Percentiles rank a stretch among this genome's conserved stretches.
Evolutionary conservation across 1,140 invertebrate genomes (phyloP).

Genomic region (Aleiodes sp.): DNA sequence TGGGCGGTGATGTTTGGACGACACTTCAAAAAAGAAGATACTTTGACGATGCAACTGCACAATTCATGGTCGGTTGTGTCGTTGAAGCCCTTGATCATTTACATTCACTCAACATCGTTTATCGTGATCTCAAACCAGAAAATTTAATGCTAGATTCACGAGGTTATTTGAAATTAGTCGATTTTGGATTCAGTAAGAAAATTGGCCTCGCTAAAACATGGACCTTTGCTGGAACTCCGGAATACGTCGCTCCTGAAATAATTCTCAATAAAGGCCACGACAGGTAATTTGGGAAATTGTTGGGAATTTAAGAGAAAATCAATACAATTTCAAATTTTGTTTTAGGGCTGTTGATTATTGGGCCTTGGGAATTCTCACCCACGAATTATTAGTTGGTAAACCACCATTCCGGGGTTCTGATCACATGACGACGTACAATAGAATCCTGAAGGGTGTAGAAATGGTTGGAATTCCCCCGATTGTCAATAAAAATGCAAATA

Average conservation of each 20-base stretch:
- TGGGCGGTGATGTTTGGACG: constrained; percentile 98
- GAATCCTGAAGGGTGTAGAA: constrained; percentile 93
- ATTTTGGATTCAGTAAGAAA: constrained; percentile 98
- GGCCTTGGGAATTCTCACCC: constrained; percentile 92
- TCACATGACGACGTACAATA: constrained; percentile 97
- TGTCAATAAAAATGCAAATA: constrained; percentile 80
- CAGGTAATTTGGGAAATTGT: no score
- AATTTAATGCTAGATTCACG: constrained; percentile 87
- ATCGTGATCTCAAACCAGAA: constrained; percentile 95
- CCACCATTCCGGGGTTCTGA: constrained; percentile 91
- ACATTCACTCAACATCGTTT: constrained; percentile 87
- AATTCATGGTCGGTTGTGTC: constrained; percentile 92
- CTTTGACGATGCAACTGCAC: constrained; percentile 86
- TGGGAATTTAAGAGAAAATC: no score
- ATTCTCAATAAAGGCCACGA: constrained; percentile 94
- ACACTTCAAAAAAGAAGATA: constrained; percentile 79
- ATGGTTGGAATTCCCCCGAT: constrained; percentile 84
- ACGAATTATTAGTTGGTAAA: constrained; percentile 91
- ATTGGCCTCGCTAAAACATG: constrained; percentile 86
- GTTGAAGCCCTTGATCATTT: constrained; percentile 92
- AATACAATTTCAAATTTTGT: background rate
- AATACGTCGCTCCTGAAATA: constrained; percentile 93
- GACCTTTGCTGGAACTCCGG: constrained; percentile 97
- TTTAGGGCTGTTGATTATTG: constrained; percentile 90
- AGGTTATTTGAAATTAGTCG: constrained; percentile 94